These are phyloP conservation scores for Leptoclinus maculatus DNA, from an alignment of 2,797 vertebrate genomes.

Conservation along the genomic window DNA sequence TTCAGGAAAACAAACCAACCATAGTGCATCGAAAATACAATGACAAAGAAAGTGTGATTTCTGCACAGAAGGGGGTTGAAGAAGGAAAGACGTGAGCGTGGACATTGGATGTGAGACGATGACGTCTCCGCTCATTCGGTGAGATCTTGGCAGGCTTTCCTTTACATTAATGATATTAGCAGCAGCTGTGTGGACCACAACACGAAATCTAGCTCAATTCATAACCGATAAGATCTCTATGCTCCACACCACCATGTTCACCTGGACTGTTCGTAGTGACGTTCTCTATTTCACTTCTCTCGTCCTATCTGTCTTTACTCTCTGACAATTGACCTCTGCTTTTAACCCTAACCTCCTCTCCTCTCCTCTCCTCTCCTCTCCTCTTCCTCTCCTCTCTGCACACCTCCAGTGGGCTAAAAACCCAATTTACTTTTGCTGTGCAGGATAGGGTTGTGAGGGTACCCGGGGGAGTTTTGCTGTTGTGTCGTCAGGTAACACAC, in stretches of 20 bases:
- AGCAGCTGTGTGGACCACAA: neutral
- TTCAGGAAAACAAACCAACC: neutral
- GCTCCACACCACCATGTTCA: neutral
- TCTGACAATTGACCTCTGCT: neutral
- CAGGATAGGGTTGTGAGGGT: constrained; percentile 48
- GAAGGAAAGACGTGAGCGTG: neutral
- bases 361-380: neutral
- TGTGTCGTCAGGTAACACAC: constrained; percentile 70
- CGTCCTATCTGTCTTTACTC: neutral
- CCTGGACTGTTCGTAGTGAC: neutral
- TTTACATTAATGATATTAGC: neutral
- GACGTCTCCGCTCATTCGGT: neutral
- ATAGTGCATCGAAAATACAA: neutral
- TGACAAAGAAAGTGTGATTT: neutral
- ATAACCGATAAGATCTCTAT: neutral
- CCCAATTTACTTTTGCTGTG: constrained; percentile 67
- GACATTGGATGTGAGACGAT: neutral
- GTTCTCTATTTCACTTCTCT: neutral
- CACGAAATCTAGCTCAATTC: neutral
- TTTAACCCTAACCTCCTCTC: no score
- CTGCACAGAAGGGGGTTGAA: neutral
- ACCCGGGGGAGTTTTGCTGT: constrained; percentile 32
- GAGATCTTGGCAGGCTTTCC: neutral
- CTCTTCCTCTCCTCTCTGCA: neutral
- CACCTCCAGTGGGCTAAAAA: constrained; percentile 56